phyloP scores from a whole-genome alignment of 1,140 invertebrate genomes.

The Pseudobourletiella spinata region DNA sequence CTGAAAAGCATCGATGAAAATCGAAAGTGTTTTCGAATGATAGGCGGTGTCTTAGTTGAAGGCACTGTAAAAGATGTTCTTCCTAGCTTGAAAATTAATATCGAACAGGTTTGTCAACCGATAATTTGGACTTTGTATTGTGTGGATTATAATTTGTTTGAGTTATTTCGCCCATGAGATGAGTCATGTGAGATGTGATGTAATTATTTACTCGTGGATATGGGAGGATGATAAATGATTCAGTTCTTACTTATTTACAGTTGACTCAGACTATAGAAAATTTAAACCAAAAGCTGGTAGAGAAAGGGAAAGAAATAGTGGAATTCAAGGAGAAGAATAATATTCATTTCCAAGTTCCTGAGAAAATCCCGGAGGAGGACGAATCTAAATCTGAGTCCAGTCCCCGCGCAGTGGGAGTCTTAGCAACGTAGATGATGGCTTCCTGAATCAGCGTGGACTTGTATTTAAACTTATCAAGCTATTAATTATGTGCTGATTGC shows the following conservation, averaged over 20 bases:
- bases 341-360: constrained; percentile 49
- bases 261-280: constrained; percentile 65
- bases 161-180: too few relatives aligned
- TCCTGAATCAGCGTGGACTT: neutral
- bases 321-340: constrained; percentile 86
- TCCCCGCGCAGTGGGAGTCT: neutral
- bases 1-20: constrained; percentile 73
- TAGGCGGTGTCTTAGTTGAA: constrained; percentile 88
- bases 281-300: constrained; percentile 67
- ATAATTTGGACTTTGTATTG: too few relatives aligned
- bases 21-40: constrained; percentile 85
- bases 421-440: neutral
- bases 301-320: constrained; percentile 85
- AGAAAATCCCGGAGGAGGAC: constrained; percentile 27
- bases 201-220: neutral
- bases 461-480: too few relatives aligned
- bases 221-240: too few relatives aligned
- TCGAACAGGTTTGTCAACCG: constrained; percentile 77
- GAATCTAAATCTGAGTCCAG: constrained; percentile 11
- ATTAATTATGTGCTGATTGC: too few relatives aligned
- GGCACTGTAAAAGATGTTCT: constrained; percentile 82
- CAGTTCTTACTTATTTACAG: too few relatives aligned
- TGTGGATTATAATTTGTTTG: too few relatives aligned
- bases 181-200: neutral
- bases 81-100: constrained; percentile 70